Evolutionary conservation across 2,888 invertebrate species (phyloP).

Genomic region (Cantharis rufa): DNA sequence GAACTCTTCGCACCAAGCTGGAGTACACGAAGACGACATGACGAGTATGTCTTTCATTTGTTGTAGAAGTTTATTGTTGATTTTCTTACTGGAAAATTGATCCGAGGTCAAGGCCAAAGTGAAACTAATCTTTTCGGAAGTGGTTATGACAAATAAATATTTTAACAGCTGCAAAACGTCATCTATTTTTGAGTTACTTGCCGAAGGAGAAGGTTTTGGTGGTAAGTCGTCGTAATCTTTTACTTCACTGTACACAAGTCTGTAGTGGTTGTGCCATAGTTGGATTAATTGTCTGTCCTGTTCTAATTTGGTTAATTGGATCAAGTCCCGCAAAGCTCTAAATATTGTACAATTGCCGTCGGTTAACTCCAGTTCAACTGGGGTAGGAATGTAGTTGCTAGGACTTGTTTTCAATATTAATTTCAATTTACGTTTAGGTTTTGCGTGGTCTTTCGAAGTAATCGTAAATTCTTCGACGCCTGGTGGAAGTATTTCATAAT

Average conservation of each 20-base stretch:
- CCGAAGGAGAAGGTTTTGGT: slow-evolving; percentile 57
- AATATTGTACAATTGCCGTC: slow-evolving; percentile 93
- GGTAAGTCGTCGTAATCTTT: slow-evolving; percentile 64
- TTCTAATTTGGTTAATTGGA: slow-evolving; percentile 71
- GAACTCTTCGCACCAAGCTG: slow-evolving; percentile 91
- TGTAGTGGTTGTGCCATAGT: slow-evolving; percentile 82
- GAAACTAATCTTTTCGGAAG: slow-evolving; percentile 51
- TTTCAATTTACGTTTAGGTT: slow-evolving; percentile 70
- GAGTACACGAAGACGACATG: slow-evolving; percentile 89
- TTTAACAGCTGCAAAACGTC: slow-evolving; percentile 79
- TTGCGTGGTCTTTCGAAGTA: slow-evolving; percentile 52
- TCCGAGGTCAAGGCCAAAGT: slow-evolving; percentile 60
- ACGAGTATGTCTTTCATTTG: slow-evolving; percentile 97
- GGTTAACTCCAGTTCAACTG: slow-evolving; percentile 75
- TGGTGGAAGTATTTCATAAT: slow-evolving; percentile 86
- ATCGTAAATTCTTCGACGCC: slow-evolving; percentile 61
- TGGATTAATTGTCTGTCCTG: slow-evolving; percentile 64
- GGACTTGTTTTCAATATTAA: slow-evolving; percentile 63
- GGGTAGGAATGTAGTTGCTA: too few relatives aligned
- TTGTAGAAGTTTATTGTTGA: slow-evolving; percentile 94
- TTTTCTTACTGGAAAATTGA: slow-evolving; percentile 91
- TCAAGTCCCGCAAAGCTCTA: slow-evolving; percentile 87
- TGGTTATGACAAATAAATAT: slow-evolving; percentile 66
- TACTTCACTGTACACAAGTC: slow-evolving; percentile 73
- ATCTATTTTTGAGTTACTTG: slow-evolving; percentile 74